Evolutionary conservation across 1,140 invertebrate genomes (phyloP).

Genomic region (Nephila pilipes): DNA sequence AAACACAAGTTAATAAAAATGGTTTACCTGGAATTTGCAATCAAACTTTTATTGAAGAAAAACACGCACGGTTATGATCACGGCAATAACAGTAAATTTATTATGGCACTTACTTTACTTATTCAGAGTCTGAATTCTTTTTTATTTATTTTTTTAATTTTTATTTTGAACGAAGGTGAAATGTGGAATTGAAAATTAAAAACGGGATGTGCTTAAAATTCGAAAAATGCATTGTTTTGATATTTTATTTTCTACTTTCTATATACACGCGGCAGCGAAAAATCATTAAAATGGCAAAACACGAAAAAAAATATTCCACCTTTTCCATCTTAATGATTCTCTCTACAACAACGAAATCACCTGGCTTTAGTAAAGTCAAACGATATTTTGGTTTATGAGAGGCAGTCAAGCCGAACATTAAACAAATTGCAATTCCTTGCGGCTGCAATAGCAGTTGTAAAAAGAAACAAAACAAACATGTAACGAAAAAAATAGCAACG

Average conservation of each 20-base stretch:
- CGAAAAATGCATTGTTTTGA: constrained; percentile 20
- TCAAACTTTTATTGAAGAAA: constrained; percentile 26
- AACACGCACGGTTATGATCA: not conserved
- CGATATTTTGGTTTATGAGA: constrained; percentile 45
- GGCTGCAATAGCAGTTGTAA: not conserved
- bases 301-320: not conserved
- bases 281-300: not conserved
- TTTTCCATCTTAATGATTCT: constrained; percentile 10
- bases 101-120: not conserved
- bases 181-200: constrained; percentile 11
- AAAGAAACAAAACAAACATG: not conserved
- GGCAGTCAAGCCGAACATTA: constrained; percentile 42
- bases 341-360: not conserved
- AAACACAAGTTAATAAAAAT: not conserved
- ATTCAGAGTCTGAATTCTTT: not conserved
- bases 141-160: no score
- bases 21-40: not conserved
- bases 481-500: not conserved
- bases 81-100: not conserved
- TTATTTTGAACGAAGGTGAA: not conserved
- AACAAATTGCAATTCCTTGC: constrained; percentile 35
- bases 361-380: constrained; percentile 9
- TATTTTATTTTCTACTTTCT: not conserved
- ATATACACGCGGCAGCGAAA: no score
- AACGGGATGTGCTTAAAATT: constrained; percentile 22